Base-by-base conservation (phyloP, 2,888 invertebrate genomes). In the Trachelus troglodyta region DNA sequence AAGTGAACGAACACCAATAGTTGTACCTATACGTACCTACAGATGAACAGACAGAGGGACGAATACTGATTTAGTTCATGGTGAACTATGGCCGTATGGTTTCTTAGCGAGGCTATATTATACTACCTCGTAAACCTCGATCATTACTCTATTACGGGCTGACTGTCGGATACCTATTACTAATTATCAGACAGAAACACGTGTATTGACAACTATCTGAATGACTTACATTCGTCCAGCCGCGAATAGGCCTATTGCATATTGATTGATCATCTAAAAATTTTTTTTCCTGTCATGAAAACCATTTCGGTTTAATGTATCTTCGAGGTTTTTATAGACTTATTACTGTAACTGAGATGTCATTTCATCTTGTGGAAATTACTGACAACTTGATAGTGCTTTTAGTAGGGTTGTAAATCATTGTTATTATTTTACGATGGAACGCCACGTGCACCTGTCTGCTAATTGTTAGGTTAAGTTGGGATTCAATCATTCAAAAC, bases 141-240 rank as follows among this genome's bases (percentile, higher is more conserved):
- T 89, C 89, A 90, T 90, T 89, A 89, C 89, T 90, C 90, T 89
- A 90, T 90, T 89, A 88, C 89, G 85, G 82, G 84, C 87, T 85
- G 86, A 84, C 87, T 86, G 86, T 86, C 86, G 87, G 86, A 85
- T 86, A 85, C 85, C 56, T 23, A 56, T 83, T 84, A 85, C 89
- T 89, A 90, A 90, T 90, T 89, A 88, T 89, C 85, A 84, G 87
- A 88, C 89, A 89, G 86, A 85, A 90, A 89, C 87, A 85, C 87
- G 87, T 90, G 90, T 89, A 90, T 86, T 87, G 87, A 81, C 87
- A 82, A 83, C 83, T 83, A 84, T 80, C 77, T 84, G 82, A 75
- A 79, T 37, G 34, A 34, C 69, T 75, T 34, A 34, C 69, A 69
- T 69, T 30, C 6, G 1, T 30, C 15, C 69, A 12, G 12, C 4